phyloP scores from a whole-genome alignment of 1,140 invertebrate genomes.

The Caenorhabditis latens region DNA sequence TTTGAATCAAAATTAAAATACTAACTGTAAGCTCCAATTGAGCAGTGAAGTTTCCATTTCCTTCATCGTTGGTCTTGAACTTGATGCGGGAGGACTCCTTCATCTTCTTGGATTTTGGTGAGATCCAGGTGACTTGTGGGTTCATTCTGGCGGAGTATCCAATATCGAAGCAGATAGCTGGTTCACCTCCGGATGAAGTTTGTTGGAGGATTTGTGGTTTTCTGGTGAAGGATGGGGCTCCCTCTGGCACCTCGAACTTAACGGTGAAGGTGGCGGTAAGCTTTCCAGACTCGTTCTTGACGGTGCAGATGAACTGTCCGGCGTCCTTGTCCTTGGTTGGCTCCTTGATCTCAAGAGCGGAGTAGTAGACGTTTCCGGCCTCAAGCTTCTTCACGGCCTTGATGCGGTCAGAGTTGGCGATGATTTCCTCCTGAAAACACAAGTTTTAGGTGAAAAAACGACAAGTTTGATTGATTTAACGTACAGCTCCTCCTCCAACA shows the following conservation, averaged over 20 bases:
- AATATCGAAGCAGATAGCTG: conserved; percentile 78
- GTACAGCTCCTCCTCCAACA: conserved; percentile 35
- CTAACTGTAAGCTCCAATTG: conserved; percentile 77
- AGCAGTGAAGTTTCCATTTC: conserved; percentile 76
- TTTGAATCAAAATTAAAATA: not conserved
- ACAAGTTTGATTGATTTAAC: not conserved
- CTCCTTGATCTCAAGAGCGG: conserved; percentile 77
- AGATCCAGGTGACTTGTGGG: conserved; percentile 77
- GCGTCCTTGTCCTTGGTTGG: conserved; percentile 78
- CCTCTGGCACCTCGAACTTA: conserved; percentile 78
- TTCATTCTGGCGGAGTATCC: conserved; percentile 77
- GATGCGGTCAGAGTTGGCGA: conserved; percentile 87
- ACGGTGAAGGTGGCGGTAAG: conserved; percentile 77
- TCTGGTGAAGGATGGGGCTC: conserved; percentile 77
- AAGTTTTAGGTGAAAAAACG: not conserved
- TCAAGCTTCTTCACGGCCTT: conserved; percentile 77
- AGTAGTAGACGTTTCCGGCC: conserved; percentile 75
- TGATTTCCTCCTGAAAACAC: conserved; percentile 83
- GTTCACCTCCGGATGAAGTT: conserved; percentile 76
- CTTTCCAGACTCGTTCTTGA: conserved; percentile 78
- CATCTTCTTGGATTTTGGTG: conserved; percentile 78
- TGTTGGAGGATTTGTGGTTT: conserved; percentile 78
- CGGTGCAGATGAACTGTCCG: conserved; percentile 77
- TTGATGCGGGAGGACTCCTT: conserved; percentile 78
- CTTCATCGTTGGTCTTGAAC: conserved; percentile 72